Conservation (phyloP, 1,140 invertebrate genomes). For the Cotesia glomerata region DNA sequence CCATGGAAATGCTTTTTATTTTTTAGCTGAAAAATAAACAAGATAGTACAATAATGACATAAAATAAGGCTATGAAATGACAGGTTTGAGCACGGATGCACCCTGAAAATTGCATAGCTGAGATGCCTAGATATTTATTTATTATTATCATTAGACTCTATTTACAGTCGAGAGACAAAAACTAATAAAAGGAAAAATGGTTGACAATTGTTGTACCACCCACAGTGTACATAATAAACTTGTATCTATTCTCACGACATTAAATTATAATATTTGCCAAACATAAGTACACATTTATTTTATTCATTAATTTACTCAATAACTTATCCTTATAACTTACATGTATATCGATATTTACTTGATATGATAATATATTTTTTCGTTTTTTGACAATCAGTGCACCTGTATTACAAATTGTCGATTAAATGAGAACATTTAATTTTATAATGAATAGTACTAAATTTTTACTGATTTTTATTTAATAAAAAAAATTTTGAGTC, state of each 20-base stretch:
- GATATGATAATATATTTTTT: too few relatives aligned
- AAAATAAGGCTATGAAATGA: background rate
- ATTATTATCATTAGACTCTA: slow-evolving; percentile 11
- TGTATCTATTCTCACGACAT: background rate
- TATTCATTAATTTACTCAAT: background rate
- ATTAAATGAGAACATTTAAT: too few relatives aligned
- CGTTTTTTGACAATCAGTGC: too few relatives aligned
- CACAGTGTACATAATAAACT: background rate
- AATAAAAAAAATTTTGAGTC: too few relatives aligned
- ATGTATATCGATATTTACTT: too few relatives aligned
- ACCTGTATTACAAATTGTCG: too few relatives aligned
- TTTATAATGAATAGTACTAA: too few relatives aligned
- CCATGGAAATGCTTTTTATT: too few relatives aligned
- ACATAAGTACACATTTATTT: background rate
- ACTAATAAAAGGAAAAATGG: background rate
- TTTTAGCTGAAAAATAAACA: background rate
- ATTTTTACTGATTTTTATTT: too few relatives aligned
- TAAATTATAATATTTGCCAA: background rate
- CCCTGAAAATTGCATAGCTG: slow-evolving; percentile 5
- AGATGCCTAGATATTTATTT: slow-evolving; percentile 10
- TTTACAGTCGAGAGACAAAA: background rate
- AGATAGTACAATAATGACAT: background rate
- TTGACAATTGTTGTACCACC: background rate
- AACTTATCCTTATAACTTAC: background rate
- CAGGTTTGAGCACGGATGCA: background rate